phyloP scores from a whole-genome alignment of 2,113 vertebrate genomes.

The Gopherus evgoodei region DNA sequence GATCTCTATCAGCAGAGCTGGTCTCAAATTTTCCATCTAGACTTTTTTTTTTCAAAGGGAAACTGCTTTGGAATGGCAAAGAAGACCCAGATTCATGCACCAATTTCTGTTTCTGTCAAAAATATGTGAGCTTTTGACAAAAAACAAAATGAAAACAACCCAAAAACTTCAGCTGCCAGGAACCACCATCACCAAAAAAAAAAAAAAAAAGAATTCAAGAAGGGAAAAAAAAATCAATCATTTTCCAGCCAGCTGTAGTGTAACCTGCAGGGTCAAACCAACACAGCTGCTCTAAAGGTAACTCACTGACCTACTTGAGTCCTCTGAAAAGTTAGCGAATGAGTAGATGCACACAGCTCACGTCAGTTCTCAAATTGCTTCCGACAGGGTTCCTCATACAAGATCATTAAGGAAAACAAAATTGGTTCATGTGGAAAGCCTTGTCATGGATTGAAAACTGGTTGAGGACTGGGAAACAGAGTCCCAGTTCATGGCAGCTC shows the following conservation, averaged over 20 bases:
- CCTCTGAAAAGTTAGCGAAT: not conserved
- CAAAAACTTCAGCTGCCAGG: not conserved
- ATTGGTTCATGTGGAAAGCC: not conserved
- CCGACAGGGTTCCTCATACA: not conserved
- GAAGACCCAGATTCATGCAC: not conserved
- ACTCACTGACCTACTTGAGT: conserved; percentile 1
- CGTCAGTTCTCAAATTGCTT: not conserved
- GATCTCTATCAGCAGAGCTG: not conserved
- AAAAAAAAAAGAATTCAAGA: not conserved
- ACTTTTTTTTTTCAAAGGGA: not conserved
- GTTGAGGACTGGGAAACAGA: not conserved
- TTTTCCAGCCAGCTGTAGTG: not conserved
- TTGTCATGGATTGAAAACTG: not conserved
- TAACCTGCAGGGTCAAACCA: not conserved
- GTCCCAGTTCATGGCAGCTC: not conserved
- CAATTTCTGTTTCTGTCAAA: not conserved
- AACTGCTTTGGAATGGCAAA: not conserved
- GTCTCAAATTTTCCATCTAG: not conserved
- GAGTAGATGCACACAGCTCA: not conserved
- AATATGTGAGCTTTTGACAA: not conserved
- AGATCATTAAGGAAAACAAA: not conserved
- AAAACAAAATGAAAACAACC: not conserved
- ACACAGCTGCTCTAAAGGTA: not conserved
- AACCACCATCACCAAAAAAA: not conserved
- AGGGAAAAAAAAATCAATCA: not conserved